phyloP scores from a whole-genome alignment of 2,797 vertebrate species.

The Xyrichtys novacula region DNA sequence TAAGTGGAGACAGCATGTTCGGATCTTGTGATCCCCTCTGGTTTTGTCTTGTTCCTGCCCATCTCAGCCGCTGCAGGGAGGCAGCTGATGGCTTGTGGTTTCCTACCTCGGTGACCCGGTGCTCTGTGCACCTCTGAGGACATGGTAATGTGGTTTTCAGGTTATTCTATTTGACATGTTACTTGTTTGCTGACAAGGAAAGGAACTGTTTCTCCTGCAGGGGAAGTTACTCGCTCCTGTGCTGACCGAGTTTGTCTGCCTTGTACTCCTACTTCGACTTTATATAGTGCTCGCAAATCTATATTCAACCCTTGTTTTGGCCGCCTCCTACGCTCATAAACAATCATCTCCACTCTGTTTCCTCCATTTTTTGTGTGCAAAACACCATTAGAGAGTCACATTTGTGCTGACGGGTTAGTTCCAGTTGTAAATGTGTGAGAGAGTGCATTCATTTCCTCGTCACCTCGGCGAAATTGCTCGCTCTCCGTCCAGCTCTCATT shows the following conservation, averaged over 20 bases:
- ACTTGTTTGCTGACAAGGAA: conserved; percentile 27
- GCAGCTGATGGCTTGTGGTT: conserved; percentile 54
- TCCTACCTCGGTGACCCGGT: conserved; percentile 56
- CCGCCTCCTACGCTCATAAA: conserved; percentile 27
- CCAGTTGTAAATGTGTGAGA: conserved; percentile 36
- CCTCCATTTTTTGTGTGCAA: background rate
- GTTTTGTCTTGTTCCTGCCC: conserved; percentile 7
- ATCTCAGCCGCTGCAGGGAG: conserved; percentile 53
- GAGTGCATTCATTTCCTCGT: conserved; percentile 55
- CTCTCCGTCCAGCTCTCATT: conserved; percentile 62
- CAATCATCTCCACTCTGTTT: conserved; percentile 29
- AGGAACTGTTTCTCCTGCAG: conserved; percentile 31
- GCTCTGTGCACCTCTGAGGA: conserved; percentile 41
- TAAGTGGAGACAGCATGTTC: conserved; percentile 48
- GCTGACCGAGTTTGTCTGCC: conserved; percentile 20
- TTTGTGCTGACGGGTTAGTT: conserved; percentile 61
- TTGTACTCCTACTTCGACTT: conserved; percentile 32
- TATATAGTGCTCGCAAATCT: conserved; percentile 46
- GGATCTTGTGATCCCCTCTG: conserved; percentile 57
- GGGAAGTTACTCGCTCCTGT: conserved; percentile 29
- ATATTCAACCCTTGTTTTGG: conserved; percentile 42
- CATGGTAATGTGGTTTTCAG: conserved; percentile 37
- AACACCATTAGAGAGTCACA: conserved; percentile 58
- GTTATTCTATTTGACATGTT: conserved; percentile 56
- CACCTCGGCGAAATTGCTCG: conserved; percentile 54